Conservation (phyloP, 2,797 vertebrate species). For the Acanthurus leucopareius region DNA sequence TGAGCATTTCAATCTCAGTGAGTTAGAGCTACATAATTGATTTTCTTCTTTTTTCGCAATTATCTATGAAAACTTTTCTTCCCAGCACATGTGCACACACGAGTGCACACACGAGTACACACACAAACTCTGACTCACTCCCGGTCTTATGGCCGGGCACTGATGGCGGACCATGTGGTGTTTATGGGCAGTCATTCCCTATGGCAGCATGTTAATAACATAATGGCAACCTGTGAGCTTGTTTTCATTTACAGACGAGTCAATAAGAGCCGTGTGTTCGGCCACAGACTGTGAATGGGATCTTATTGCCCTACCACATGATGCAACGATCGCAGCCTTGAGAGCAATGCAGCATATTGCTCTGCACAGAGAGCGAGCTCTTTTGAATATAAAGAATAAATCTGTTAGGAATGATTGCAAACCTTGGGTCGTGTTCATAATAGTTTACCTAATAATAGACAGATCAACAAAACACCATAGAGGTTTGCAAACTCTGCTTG, state of each 20-base stretch:
- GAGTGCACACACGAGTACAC: not conserved
- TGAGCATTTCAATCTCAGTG: constrained; percentile 2
- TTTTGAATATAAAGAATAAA: constrained; percentile 19
- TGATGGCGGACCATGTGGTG: constrained; percentile 49
- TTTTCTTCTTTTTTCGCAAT: constrained; percentile 17
- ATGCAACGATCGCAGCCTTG: constrained; percentile 46
- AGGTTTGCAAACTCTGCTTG: not conserved
- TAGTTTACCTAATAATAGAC: constrained; percentile 5
- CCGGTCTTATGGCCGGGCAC: constrained; percentile 8
- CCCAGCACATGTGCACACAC: not conserved
- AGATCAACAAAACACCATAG: constrained; percentile 10
- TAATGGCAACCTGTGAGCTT: constrained; percentile 75
- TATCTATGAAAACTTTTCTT: constrained; percentile 11
- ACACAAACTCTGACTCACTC: constrained; percentile 42
- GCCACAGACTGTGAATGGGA: constrained; percentile 47
- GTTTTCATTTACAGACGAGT: constrained; percentile 66
- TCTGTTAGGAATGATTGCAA: constrained; percentile 14
- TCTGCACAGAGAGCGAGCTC: constrained; percentile 14
- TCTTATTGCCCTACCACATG: constrained; percentile 47
- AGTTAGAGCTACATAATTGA: constrained; percentile 7
- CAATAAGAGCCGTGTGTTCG: constrained; percentile 53
- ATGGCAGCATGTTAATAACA: constrained; percentile 66
- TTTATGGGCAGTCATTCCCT: constrained; percentile 64
- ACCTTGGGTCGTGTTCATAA: constrained; percentile 26
- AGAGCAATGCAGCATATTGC: constrained; percentile 46